Evolutionary conservation across 2,113 vertebrate genomes (phyloP).

Genomic region (Epinephelus cyanopodus): DNA sequence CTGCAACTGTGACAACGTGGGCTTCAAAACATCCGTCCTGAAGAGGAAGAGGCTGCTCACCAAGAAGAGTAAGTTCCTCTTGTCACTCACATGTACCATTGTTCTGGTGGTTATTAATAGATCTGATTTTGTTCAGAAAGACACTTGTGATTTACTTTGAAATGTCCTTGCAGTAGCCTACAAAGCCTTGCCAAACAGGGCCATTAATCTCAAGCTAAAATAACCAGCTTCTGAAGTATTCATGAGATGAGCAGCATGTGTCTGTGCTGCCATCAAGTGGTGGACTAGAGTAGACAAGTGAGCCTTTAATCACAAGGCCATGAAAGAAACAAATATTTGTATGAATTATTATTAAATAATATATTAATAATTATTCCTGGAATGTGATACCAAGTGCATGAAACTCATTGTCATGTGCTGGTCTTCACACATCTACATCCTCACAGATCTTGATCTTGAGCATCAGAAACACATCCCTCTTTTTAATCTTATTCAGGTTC

Average conservation of each 20-base stretch:
- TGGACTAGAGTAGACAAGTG: not conserved
- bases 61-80: constrained; percentile 89
- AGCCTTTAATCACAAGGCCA: not conserved
- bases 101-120: constrained; percentile 50
- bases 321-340: not conserved
- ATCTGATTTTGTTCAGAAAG: constrained; percentile 48
- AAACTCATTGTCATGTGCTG: not conserved
- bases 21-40: constrained; percentile 79
- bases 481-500: constrained; percentile 39
- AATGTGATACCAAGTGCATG: not conserved
- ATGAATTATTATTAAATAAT: too few relatives aligned
- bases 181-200: constrained; percentile 53
- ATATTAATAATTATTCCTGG: constrained; percentile 4
- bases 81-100: constrained; percentile 25
- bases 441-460: not conserved
- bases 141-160: constrained; percentile 56
- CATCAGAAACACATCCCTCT: not conserved
- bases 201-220: constrained; percentile 58
- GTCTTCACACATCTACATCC: not conserved
- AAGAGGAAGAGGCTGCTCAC: constrained; percentile 88
- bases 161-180: constrained; percentile 50
- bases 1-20: constrained; percentile 86
- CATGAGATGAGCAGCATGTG: constrained; percentile 37
- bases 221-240: constrained; percentile 51
- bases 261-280: constrained; percentile 79